Evolutionary conservation across 2,113 vertebrate genomes (phyloP), one percentile per base, ranked within the genome.

Genomic region (Emydura subglobosa): DNA sequence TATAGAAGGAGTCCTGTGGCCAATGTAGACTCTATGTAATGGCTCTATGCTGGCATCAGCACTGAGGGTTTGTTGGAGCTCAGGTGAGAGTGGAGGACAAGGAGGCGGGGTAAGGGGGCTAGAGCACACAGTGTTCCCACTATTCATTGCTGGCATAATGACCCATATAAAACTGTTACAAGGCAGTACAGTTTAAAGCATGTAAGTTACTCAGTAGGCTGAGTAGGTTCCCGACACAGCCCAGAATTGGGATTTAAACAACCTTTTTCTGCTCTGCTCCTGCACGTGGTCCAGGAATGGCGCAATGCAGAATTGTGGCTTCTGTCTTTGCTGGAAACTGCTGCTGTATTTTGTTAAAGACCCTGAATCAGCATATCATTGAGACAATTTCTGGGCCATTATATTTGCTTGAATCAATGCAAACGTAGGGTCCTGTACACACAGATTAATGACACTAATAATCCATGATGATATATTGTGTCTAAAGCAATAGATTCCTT

Each of bases 401-500:
- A 65, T n/a, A 14, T 51, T 85, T 92, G 94, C 22, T 29, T 90
- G 76, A 31, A 89, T 55, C 42, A 85, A 44, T 88, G 89, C 21
- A 92, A 93, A 93, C 34, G 86, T 39, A 90, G 68, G 42, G 86
- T 96, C 29, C 42, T 72, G 19, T 19, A 22, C 19, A n/a, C n/a
- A 61, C 29, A 92, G 59, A 91, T 94, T 95, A 97, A 93, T 96
- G 92, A 88, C 89, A 61, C 84, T 91, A 93, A 83, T 92, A 21
- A 44, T 91, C 95, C 72, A 85, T 90, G 88, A 87, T 86, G 95
- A 94, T 91, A 91, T 51, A 1, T 88, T 87, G 34, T 91, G 86
- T 90, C 82, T 76, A 72, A 92, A 97, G 79, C 93, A 92, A 94
- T 94, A 90, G 86, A 94, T 94, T 96, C 90, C 53, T 92, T 97